These are phyloP conservation scores for Leptogaster cylindrica DNA, from an alignment of 2,888 invertebrate genomes.

Conservation along the genomic window DNA sequence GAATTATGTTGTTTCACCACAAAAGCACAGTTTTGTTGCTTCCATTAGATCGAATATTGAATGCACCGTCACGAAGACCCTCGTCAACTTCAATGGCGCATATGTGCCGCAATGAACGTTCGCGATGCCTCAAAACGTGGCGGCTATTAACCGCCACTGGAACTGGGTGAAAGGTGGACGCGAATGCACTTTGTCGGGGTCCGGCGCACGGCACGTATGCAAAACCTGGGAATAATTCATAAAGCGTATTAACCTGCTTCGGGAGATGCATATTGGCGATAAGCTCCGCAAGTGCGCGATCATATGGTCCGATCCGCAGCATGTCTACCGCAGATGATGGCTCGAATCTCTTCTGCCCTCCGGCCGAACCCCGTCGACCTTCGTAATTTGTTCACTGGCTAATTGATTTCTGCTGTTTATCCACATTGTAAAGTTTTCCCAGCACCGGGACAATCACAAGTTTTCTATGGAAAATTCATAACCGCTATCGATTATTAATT, in stretches of 20 bases:
- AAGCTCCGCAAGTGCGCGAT: background rate
- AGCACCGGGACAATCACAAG: background rate
- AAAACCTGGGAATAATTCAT: conserved; percentile 2
- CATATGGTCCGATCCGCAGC: background rate
- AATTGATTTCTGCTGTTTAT: conserved; percentile 34
- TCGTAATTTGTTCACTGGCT: conserved; percentile 5
- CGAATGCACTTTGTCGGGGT: background rate
- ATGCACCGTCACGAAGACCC: too few species aligned
- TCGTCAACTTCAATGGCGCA: too few species aligned
- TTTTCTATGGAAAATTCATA: conserved; percentile 9
- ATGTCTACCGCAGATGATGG: background rate
- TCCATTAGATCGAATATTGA: too few species aligned
- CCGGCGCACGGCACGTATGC: conserved; percentile 2
- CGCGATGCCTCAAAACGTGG: too few species aligned
- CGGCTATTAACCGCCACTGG: background rate
- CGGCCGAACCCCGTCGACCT: background rate
- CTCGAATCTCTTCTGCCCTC: conserved; percentile 30
- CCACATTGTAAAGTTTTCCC: background rate
- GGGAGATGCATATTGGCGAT: background rate
- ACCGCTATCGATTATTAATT: conserved; percentile 24
- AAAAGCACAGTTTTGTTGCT: too few species aligned
- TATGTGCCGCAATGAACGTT: too few species aligned
- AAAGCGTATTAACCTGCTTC: conserved; percentile 6
- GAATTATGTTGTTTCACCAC: too few species aligned
- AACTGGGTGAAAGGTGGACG: background rate